Conservation (phyloP, 2,888 invertebrate genomes). For the Nomada hirtipes region DNA sequence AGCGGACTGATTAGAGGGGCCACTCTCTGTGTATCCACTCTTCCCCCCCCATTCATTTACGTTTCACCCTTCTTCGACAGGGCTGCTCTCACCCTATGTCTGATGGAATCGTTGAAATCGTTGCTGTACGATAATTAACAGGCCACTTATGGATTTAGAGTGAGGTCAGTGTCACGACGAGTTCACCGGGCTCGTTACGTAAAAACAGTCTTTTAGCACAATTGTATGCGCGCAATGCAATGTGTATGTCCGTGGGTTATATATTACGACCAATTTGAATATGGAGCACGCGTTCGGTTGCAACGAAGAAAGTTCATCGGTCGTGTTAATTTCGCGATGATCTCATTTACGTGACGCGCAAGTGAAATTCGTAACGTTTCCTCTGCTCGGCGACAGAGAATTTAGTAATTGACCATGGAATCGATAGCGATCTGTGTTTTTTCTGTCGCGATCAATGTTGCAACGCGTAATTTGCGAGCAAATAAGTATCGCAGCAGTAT, state of each 20-base stretch:
- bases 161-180: slow-evolving; percentile 65
- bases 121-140: slow-evolving; percentile 54
- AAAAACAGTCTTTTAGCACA: slow-evolving; percentile 10
- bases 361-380: not conserved
- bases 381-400: not conserved
- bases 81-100: not conserved
- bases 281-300: not conserved
- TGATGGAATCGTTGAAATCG: slow-evolving; percentile 49
- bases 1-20: slow-evolving; percentile 40
- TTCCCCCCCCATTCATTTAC: not conserved
- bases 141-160: slow-evolving; percentile 52
- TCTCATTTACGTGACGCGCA: slow-evolving; percentile 7
- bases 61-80: not conserved
- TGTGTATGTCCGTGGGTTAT: not conserved
- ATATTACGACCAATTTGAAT: too few species aligned
- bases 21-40: slow-evolving; percentile 18
- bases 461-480: too few species aligned
- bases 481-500: too few species aligned
- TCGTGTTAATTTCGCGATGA: slow-evolving; percentile 3
- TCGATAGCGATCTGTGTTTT: not conserved
- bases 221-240: not conserved
- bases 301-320: slow-evolving; percentile 11
- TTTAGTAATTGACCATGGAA: not conserved
- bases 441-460: too few species aligned
- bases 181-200: slow-evolving; percentile 42